Evolutionary conservation across 2,113 vertebrate species (phyloP).

Genomic region (Amphiprion ocellaris): DNA sequence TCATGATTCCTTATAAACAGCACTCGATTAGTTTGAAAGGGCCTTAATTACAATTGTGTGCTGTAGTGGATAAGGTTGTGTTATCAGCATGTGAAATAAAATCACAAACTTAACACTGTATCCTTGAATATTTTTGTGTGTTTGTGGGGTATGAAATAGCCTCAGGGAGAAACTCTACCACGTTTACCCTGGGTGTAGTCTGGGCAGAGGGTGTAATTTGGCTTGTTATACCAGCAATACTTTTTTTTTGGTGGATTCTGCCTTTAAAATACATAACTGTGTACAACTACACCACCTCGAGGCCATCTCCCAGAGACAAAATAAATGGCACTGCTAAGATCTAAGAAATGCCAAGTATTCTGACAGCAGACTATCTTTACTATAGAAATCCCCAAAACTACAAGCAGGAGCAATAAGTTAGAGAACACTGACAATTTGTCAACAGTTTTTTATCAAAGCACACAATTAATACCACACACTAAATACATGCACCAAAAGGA

Average conservation of each 20-base stretch:
- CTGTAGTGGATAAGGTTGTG: too few relatives aligned
- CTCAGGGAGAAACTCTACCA: too few relatives aligned
- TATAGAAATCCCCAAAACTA: background rate
- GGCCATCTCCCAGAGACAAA: background rate
- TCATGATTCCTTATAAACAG: too few relatives aligned
- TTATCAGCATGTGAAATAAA: too few relatives aligned
- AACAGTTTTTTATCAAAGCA: conserved; percentile 35
- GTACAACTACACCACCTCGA: conserved; percentile 42
- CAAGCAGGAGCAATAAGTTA: background rate
- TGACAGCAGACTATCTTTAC: background rate
- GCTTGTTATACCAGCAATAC: background rate
- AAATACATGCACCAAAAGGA: conserved; percentile 20
- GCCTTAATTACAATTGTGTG: too few relatives aligned
- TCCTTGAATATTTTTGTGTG: too few relatives aligned
- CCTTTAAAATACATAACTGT: background rate
- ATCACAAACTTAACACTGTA: too few relatives aligned
- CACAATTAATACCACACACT: background rate
- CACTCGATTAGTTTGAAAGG: too few relatives aligned
- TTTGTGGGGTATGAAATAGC: too few relatives aligned
- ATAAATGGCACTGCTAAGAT: background rate
- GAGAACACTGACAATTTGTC: background rate
- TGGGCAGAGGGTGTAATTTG: too few relatives aligned
- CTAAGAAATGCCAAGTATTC: too few relatives aligned
- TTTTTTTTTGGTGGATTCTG: background rate
- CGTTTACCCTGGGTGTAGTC: too few relatives aligned